Base-by-base conservation (phyloP, 2,113 vertebrate genomes). In the Puffinus mauretanicus region DNA sequence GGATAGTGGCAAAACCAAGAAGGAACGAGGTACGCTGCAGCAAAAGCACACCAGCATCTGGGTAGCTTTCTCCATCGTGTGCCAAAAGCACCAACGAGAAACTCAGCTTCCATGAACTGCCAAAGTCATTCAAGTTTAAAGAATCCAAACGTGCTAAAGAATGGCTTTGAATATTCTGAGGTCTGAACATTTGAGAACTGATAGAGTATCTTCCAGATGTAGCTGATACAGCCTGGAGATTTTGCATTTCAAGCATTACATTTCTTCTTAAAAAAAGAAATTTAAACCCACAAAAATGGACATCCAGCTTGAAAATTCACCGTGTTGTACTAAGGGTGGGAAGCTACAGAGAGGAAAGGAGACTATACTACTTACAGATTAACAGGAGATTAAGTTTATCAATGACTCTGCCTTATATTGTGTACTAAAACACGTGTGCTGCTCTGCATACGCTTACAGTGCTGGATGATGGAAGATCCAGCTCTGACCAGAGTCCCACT, bases 251-350 rank as follows among this genome's bases (percentile, higher is more conserved):
- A 42, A 83, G 52, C 25, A 32, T 79, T 66, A 22, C 1, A 4
- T 61, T 86, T 83, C 29, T 32, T 57, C n/a, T 73, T 80, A 12
- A 30, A 84, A 65, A 54, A 72, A 55, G 5, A 77, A 65, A 64
- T 21, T 38, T 71, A 82, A 54, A 9, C 32, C 24, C 15, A 34
- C 46, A 38, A 88, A 62, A 77, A 64, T 15, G 26, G 44, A 66
- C 2, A 2, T 38, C 22, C n/a, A 7, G 34, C 44, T 72, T 60
- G 61, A 71, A 71, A 87, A 51, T 69, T 27, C 21, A 26, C 21
- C 0, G 0, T 1, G 2, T 42, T 34, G 19, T 52, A 58, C 34
- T 24, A 71, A 58, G 62, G 6, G 34, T 11, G 7, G 52, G 49
- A 67, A 64, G 82, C 25, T 58, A 26, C 26, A 58, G 57, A 75